These are phyloP conservation scores for Prorops nasuta DNA, from an alignment of 1,140 invertebrate species.

Conservation along the genomic window DNA sequence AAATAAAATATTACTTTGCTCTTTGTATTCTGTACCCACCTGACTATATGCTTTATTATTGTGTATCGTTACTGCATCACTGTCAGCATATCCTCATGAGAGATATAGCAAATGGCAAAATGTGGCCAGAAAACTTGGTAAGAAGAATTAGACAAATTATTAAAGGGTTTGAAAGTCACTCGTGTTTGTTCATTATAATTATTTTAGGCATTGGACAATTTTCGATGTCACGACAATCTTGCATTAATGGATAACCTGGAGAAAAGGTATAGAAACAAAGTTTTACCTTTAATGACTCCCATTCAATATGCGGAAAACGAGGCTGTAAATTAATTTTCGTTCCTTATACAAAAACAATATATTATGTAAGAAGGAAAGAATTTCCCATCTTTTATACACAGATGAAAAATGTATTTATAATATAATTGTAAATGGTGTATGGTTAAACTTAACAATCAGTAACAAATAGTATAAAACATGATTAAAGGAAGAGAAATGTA, in stretches of 20 bases:
- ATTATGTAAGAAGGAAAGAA: too few relatives aligned
- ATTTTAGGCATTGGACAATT: constrained; percentile 42
- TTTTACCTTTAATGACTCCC: constrained; percentile 41
- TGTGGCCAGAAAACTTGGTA: constrained; percentile 51
- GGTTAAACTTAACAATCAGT: too few relatives aligned
- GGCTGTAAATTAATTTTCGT: background rate
- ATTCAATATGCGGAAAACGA: background rate
- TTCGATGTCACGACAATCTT: constrained; percentile 42
- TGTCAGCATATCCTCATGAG: constrained; percentile 37
- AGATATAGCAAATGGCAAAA: constrained; percentile 38
- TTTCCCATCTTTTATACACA: too few relatives aligned
- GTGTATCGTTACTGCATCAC: constrained; percentile 44
- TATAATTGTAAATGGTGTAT: too few relatives aligned
- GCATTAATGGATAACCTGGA: constrained; percentile 48
- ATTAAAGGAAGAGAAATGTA: too few relatives aligned
- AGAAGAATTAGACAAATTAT: constrained; percentile 9
- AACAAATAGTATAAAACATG: too few relatives aligned
- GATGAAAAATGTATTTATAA: too few relatives aligned
- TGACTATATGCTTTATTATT: constrained; percentile 52
- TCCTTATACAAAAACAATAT: background rate
- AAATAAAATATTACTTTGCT: constrained; percentile 48
- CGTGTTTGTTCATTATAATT: background rate
- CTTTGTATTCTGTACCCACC: constrained; percentile 49
- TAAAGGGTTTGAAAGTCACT: background rate
- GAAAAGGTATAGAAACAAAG: constrained; percentile 47